Evolutionary conservation across 2,113 vertebrate genomes (phyloP).

Genomic region (Neolamprologus brichardi): DNA sequence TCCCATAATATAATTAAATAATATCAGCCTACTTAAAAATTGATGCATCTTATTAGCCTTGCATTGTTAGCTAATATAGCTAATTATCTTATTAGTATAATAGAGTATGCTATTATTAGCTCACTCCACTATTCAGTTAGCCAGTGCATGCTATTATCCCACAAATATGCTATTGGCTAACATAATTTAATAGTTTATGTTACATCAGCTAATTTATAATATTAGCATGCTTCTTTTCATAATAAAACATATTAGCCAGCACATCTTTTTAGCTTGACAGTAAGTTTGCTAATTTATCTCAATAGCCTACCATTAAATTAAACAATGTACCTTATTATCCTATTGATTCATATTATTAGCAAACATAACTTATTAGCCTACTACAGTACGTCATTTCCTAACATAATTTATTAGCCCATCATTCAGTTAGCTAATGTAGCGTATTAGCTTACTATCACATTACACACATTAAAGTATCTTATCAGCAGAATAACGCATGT

Average conservation of each 20-base stretch:
- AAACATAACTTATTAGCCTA: neutral
- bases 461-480: neutral
- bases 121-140: neutral
- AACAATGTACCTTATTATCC: neutral
- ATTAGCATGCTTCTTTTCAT: neutral
- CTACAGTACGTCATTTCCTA: neutral
- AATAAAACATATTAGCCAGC: neutral
- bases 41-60: neutral
- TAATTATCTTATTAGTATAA: neutral
- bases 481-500: neutral
- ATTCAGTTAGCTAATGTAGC: neutral
- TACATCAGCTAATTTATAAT: neutral
- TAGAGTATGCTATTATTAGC: neutral
- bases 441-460: rapidly evolving
- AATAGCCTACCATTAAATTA: neutral
- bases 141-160: neutral
- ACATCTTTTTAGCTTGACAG: neutral
- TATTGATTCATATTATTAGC: neutral
- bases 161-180: neutral
- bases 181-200: neutral
- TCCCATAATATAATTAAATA: neutral
- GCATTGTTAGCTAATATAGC: neutral
- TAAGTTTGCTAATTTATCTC: neutral
- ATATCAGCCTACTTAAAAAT: neutral
- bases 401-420: neutral